Base-by-base conservation (phyloP, 2,113 vertebrate species). In the Willisornis vidua region DNA sequence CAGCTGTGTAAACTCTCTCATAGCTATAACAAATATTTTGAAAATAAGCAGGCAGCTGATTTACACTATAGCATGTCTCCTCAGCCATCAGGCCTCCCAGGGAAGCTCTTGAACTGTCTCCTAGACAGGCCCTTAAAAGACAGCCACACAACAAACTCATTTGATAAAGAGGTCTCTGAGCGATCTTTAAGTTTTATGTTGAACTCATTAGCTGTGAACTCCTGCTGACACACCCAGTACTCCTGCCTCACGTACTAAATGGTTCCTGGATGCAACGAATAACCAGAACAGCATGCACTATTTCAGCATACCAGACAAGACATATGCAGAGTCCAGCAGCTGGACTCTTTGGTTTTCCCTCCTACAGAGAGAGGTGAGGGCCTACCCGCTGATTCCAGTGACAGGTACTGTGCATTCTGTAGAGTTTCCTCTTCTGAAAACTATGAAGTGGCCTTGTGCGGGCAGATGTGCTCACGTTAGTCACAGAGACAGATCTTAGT, bases 361-460 rank as follows among this genome's bases (percentile, higher is more conserved):
- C 94, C 76, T 28, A 33, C 78, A 95, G 33, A 72, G 7, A 58
- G 57, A 75, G 28, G 24, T 3, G 33, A 72, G 18, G 14, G 26
- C 78, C 71, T 97, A 99, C 99, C 98, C 98, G 98, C 62, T 89
- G 94, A 86, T 96, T 97, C 93, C 87, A 96, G 89, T 67, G 90
- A 94, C 95, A 98, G 71, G 84, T 71, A 48, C 93, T 10, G 5
- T 82, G 97, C 95, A 98, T 85, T 97, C 96, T 90, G 96, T 99
- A 99, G 81, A 99, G 98, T 78, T 97, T 98, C 86, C 98, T 98
- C 93, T 98, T 99, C 97, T 99, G 98, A 97, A 99, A 99, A 57
- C 97, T 97, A n/a, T 98, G 97, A 81, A 99, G 98, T 2, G 99
- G 98, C 84, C 99, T 98, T 19, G 99, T 99, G 49, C 99, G 98